Base-by-base conservation (phyloP, 1,140 invertebrate genomes). In the Eueides isabella region DNA sequence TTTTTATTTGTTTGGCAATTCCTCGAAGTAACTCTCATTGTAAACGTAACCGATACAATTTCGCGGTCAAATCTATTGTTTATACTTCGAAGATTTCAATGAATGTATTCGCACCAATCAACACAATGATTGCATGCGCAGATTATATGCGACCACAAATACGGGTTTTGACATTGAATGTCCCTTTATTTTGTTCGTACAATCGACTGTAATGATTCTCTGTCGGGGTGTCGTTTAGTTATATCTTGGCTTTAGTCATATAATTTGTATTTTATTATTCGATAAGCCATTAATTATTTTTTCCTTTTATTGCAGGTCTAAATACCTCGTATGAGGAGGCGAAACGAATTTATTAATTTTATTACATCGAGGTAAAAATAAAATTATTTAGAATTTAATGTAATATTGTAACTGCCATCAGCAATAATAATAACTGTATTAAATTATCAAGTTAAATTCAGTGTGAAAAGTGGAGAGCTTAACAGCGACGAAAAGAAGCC, bases 381-480 rank as follows among this genome's bases (percentile, higher is more conserved):
- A 23, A 55, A 55, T 12, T 38, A 7, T 1, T 12, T 55, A 55
- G 48, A 44, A 26, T 55, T 55, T 55, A 23, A 12, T 26, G 63
- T 70, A 33, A 55, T n/a, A 44, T 44, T 19, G 5, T 69, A 67
- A 84, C 74, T 82, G 82, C 81, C 79, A 80, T 70, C 72, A 75
- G 69, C 75, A 71, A 69, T 75, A 80, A 79, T 73, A 65, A 55
- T 2, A 55, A 55, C 23, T 23, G 23, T 55, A 19, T 63, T 75
- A 44, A 64, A 66, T 69, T 78, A 66, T 35, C 23, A 63, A 65
- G 77, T 79, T 63, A 26, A 78, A 76, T 81, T 67, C 61, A 83
- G 78, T 80, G 68, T 76, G 84, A 90, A 55, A 91, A 88, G 89
- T 91, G 89, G 89, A 91, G 83, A 86, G 90, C 35, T 30, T 90